A percentile compares a stretch with the other conserved stretches of the same genome.
phyloP scores from a whole-genome alignment of 2,113 vertebrate genomes.

The Odobenus rosmarus region DNA sequence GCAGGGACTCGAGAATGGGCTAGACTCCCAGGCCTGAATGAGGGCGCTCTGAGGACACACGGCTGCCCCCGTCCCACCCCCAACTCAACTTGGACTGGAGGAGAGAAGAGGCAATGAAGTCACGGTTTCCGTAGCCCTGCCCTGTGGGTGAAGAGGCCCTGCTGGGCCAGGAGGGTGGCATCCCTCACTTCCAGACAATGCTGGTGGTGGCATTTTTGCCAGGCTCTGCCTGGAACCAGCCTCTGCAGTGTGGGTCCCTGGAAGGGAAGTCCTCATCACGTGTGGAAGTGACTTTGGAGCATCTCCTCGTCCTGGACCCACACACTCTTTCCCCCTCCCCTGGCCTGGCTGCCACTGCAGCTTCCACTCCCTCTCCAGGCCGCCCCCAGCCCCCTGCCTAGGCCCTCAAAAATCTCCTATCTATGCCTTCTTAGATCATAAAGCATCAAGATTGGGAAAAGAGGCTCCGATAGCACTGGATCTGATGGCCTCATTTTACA shows the following conservation, averaged over 20 bases:
- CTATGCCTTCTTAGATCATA: background rate
- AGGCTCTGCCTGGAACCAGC: background rate
- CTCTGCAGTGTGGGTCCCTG: background rate
- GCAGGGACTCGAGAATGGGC: background rate
- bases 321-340: background rate
- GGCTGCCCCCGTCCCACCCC: background rate
- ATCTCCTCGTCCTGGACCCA: background rate
- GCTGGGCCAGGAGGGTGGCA: background rate
- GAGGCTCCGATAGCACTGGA: background rate
- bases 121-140: slow-evolving; percentile 4
- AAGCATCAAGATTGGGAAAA: background rate
- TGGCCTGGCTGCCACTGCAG: background rate
- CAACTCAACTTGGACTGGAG: background rate
- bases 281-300: background rate
- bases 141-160: background rate
- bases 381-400: background rate
- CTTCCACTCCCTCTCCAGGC: background rate
- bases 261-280: background rate
- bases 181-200: background rate
- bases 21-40: background rate
- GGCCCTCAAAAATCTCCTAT: background rate
- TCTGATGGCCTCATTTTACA: background rate
- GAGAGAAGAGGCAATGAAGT: background rate
- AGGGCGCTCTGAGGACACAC: background rate
- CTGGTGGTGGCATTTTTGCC: background rate